Base-by-base conservation (phyloP, 2,888 invertebrate species). In the Octonoba sinensis region DNA sequence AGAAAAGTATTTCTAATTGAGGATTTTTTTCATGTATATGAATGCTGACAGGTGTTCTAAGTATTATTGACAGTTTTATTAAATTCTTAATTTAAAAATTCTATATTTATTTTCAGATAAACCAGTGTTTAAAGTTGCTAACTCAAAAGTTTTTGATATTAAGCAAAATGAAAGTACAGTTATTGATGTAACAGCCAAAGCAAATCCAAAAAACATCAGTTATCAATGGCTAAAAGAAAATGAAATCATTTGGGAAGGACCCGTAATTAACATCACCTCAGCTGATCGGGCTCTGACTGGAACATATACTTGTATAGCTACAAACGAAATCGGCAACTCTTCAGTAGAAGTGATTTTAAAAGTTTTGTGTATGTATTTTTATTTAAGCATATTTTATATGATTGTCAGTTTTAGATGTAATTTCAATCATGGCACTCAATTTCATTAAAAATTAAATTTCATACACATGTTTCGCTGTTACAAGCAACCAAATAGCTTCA, bases 241-340 rank as follows among this genome's bases (percentile, higher is more conserved):
- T 49, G 49, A 71, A 51, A 56, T 54, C 51, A 20, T 79, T 18
- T 82, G 83, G 24, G 76, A 76, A 51, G 85, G 85, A 76, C 71
- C 85, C 16, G 91, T 93, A 84, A 90, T 98, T 84, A 96, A 96
- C 88, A 94, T 98, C 87, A 94, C 95, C 0, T 91, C 91, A 78
- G 90, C 96, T 82, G 91, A 92, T 69, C 92, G 95, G 4, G 92
- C 92, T 84, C 96, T 97, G 88, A 93, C 94, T 0, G 97, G 97
- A 0, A 91, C 92, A 60, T 98, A 97, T 88, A 92, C 92, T 0
- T 94, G 95, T 85, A 94, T 95, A 86, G 97, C 96, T 0, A 91
- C 92, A 84, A 98, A 98, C 89, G 93, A 93, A 0, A 95, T 96
- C 88, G 98, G 97, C 62, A 92, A 92, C 16, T 92, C 93, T 0